A percentile compares a stretch with the other conserved stretches of the same genome.
These are phyloP conservation scores for Molorchus minor DNA, from an alignment of 2,888 invertebrate genomes.

Conservation along the genomic window DNA sequence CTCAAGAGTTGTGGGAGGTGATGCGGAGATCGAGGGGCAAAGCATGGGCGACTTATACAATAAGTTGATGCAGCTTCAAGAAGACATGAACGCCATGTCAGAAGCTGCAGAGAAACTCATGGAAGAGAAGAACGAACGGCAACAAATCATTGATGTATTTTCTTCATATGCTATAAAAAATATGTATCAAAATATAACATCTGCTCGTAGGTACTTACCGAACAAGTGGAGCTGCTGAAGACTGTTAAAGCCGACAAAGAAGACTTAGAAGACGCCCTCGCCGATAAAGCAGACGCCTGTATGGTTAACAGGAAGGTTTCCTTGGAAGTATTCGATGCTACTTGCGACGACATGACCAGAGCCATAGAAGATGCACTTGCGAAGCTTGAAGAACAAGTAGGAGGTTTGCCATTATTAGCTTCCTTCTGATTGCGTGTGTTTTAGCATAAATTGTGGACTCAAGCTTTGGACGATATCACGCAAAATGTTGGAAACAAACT, in stretches of 20 bases:
- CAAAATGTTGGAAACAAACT: slow-evolving; percentile 73
- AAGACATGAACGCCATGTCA: slow-evolving; percentile 60
- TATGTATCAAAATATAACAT: not conserved
- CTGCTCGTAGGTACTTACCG: slow-evolving; percentile 66
- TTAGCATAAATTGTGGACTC: slow-evolving; percentile 72
- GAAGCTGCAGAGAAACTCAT: slow-evolving; percentile 62
- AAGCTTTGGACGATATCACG: slow-evolving; percentile 74
- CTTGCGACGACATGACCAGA: slow-evolving; percentile 72
- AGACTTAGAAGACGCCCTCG: slow-evolving; percentile 75
- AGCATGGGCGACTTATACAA: slow-evolving; percentile 57
- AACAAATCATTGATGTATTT: slow-evolving; percentile 66
- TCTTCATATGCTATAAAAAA: not conserved
- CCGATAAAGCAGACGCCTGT: slow-evolving; percentile 78
- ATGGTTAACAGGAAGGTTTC: slow-evolving; percentile 78
- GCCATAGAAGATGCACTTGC: slow-evolving; percentile 71
- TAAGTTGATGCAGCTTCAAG: slow-evolving; percentile 59
- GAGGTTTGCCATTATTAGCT: not conserved
- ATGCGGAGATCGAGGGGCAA: slow-evolving; percentile 34
- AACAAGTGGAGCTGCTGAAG: slow-evolving; percentile 73
- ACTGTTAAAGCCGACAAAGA: slow-evolving; percentile 75
- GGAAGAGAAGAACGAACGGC: slow-evolving; percentile 67
- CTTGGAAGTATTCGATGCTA: slow-evolving; percentile 74
- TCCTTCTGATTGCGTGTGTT: not conserved
- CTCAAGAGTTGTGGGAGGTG: slow-evolving; percentile 47
- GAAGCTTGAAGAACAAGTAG: slow-evolving; percentile 70